Conservation (phyloP, 1,140 invertebrate genomes). For the Whitmania pigra region DNA sequence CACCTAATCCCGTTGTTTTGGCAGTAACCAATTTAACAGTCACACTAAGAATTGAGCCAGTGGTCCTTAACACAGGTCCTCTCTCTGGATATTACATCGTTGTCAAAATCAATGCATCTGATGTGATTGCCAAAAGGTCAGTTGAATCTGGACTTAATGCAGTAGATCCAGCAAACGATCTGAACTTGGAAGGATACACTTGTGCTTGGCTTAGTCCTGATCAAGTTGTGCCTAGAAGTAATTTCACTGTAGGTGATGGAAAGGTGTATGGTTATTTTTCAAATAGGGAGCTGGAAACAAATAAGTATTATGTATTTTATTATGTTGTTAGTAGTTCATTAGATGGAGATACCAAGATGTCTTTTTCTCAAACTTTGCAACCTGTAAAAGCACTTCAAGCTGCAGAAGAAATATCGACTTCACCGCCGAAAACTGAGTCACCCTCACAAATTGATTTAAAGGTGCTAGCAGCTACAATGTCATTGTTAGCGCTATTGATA, state of each 20-base stretch:
- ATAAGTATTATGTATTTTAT: slow-evolving; percentile 13
- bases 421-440: slow-evolving; percentile 14
- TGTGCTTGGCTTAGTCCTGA: slow-evolving; percentile 13
- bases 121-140: neutral
- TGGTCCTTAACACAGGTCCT: slow-evolving; percentile 22
- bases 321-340: slow-evolving; percentile 5
- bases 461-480: slow-evolving; percentile 8
- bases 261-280: slow-evolving; percentile 26
- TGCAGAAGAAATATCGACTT: slow-evolving; percentile 14
- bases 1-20: slow-evolving; percentile 23
- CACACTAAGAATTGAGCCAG: slow-evolving; percentile 22
- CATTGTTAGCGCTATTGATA: slow-evolving; percentile 27
- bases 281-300: slow-evolving; percentile 29
- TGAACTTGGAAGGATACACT: slow-evolving; percentile 20
- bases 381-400: slow-evolving; percentile 19
- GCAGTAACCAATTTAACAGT: slow-evolving; percentile 15
- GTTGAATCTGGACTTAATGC: neutral
- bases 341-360: slow-evolving; percentile 27
- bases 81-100: slow-evolving; percentile 24
- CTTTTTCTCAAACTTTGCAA: slow-evolving; percentile 26
- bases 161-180: slow-evolving; percentile 15
- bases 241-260: slow-evolving; percentile 29
- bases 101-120: neutral
- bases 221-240: slow-evolving; percentile 11
- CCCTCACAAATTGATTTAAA: neutral